Evolutionary conservation across 2,113 vertebrate genomes (phyloP).

Genomic region (Calyptomena viridis): DNA sequence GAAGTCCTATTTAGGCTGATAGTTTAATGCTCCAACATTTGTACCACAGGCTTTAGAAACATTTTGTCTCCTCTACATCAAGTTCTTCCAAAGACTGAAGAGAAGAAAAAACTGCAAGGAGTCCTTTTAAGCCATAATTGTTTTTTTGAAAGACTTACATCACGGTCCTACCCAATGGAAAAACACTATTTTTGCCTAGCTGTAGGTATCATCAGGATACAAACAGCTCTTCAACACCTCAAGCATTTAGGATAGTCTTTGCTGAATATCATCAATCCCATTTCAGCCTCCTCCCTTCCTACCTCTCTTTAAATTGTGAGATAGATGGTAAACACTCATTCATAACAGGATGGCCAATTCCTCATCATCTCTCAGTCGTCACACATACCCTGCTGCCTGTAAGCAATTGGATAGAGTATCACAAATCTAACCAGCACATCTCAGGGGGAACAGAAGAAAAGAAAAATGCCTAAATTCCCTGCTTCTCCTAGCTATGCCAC

Average conservation of each 20-base stretch:
- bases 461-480: neutral
- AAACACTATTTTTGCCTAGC: neutral
- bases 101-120: neutral
- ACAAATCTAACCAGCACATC: constrained; percentile 9
- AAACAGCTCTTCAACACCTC: neutral
- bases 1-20: constrained; percentile 42
- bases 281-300: neutral
- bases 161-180: neutral
- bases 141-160: neutral
- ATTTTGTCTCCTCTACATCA: neutral
- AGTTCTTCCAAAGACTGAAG: neutral
- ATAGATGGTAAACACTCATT: neutral
- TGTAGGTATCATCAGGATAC: neutral
- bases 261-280: neutral
- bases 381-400: neutral
- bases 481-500: constrained; percentile 33
- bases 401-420: neutral
- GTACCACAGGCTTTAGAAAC: neutral
- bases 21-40: constrained; percentile 20
- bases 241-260: neutral
- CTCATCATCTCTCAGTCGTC: neutral
- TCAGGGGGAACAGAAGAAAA: neutral
- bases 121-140: neutral
- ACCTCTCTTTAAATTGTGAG: neutral
- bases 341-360: neutral